phyloP scores from a whole-genome alignment of 2,888 invertebrate genomes.

The Morpho helenor region DNA sequence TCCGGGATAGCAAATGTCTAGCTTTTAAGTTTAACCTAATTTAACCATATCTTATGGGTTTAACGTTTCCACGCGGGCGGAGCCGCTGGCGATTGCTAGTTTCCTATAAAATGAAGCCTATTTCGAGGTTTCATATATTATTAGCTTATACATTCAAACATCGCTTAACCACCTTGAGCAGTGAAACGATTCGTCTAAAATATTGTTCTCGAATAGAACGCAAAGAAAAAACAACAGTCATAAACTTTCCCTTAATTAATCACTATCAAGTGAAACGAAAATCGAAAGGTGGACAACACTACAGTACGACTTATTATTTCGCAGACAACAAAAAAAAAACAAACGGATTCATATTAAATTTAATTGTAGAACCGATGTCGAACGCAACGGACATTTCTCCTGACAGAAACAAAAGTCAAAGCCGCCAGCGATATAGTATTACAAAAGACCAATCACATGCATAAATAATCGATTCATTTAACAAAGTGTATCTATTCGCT shows the following conservation, averaged over 20 bases:
- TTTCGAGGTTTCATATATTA: no score
- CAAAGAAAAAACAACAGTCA: no score
- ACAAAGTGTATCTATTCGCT: constrained; percentile 19
- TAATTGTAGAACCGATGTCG: constrained; percentile 2
- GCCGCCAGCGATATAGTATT: constrained; percentile 1
- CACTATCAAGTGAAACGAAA: not conserved
- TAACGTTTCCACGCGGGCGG: no score
- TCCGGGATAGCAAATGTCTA: no score
- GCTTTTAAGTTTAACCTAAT: no score
- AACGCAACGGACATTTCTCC: constrained; percentile 1
- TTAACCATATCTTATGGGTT: no score
- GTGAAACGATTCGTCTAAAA: constrained; percentile 3
- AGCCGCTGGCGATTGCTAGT: no score
- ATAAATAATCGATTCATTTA: constrained; percentile 20
- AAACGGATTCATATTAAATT: constrained; percentile 10
- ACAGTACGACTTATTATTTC: constrained; percentile 7
- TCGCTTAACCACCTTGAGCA: no score
- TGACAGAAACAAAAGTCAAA: constrained; percentile 3
- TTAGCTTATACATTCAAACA: no score
- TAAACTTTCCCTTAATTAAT: constrained; percentile 8
- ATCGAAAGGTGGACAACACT: constrained; percentile 1
- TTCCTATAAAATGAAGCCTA: no score
- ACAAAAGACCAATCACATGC: constrained; percentile 8
- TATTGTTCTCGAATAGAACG: not conserved
- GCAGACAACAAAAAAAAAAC: not conserved